Evolutionary conservation across 2,888 invertebrate species (phyloP).

Genomic region (Nephrotoma guestfalica): DNA sequence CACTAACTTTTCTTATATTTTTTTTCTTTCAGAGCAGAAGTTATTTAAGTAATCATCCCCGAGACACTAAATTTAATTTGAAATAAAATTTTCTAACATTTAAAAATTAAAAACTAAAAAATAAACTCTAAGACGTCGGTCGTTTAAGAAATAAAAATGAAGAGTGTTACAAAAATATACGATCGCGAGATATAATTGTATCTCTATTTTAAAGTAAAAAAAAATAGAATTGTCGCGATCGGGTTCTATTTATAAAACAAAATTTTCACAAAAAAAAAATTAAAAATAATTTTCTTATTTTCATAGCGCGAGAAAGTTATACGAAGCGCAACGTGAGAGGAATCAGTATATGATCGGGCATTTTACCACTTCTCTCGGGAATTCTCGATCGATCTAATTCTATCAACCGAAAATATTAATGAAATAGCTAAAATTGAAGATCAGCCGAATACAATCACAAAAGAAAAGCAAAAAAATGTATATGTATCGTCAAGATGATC

Average conservation of each 20-base stretch:
- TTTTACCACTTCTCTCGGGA: neutral
- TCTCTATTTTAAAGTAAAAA: neutral
- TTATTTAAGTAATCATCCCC: conserved; percentile 34
- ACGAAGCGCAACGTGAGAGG: neutral
- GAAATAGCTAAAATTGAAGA: neutral
- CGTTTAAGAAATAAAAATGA: conserved; percentile 85
- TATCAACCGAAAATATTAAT: neutral
- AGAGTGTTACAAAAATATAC: conserved; percentile 44
- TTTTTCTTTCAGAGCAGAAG: conserved; percentile 8
- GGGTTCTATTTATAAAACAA: conserved; percentile 5
- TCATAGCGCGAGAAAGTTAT: neutral
- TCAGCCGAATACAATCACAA: neutral
- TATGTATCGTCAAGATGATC: neutral
- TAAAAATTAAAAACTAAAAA: conserved; percentile 2
- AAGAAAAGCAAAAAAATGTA: neutral
- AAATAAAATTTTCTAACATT: conserved; percentile 4
- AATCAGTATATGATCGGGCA: neutral
- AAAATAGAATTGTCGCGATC: conserved; percentile 6
- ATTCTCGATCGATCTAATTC: neutral
- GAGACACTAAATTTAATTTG: conserved; percentile 21
- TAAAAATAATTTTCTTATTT: neutral
- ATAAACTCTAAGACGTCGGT: conserved; percentile 70
- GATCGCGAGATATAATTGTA: conserved; percentile 17
- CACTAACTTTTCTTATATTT: conserved; percentile 8
- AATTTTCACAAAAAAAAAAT: neutral